These are phyloP conservation scores for Brenthis hecate DNA, from an alignment of 2,888 invertebrate species.

Conservation along the genomic window DNA sequence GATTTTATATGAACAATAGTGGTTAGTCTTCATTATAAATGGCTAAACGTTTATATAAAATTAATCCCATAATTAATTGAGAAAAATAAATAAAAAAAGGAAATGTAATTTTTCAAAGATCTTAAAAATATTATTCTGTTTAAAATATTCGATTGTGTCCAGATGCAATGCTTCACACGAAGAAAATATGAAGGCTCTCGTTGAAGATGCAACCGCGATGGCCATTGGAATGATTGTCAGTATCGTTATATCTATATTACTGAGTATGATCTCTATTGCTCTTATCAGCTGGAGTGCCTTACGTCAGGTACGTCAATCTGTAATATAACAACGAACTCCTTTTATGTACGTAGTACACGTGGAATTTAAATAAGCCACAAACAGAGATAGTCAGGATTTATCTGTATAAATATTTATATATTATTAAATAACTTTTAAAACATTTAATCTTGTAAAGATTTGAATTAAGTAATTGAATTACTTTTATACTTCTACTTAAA, in stretches of 20 bases:
- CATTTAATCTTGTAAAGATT: too few relatives aligned
- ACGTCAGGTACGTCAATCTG: constrained; percentile 62
- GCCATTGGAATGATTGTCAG: constrained; percentile 73
- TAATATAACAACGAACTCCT: not conserved
- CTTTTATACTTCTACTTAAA: too few relatives aligned
- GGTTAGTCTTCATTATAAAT: too few relatives aligned
- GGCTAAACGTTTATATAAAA: too few relatives aligned
- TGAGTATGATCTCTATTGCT: constrained; percentile 77
- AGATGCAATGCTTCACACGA: constrained; percentile 72
- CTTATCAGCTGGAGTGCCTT: constrained; percentile 83
- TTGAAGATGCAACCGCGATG: constrained; percentile 80
- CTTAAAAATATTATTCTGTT: too few relatives aligned
- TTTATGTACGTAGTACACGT: not conserved
- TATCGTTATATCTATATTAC: constrained; percentile 56
- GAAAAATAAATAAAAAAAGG: too few relatives aligned
- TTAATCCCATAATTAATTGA: too few relatives aligned
- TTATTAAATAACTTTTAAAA: too few relatives aligned
- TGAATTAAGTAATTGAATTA: too few relatives aligned
- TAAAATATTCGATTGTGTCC: not conserved
- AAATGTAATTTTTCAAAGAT: not conserved
- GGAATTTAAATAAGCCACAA: not conserved
- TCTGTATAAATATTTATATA: too few relatives aligned
- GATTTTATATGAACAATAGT: too few relatives aligned
- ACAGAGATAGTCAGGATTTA: too few relatives aligned
- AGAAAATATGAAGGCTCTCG: constrained; percentile 78